Conservation (phyloP, 2,888 invertebrate genomes). For the Seira ritae region DNA sequence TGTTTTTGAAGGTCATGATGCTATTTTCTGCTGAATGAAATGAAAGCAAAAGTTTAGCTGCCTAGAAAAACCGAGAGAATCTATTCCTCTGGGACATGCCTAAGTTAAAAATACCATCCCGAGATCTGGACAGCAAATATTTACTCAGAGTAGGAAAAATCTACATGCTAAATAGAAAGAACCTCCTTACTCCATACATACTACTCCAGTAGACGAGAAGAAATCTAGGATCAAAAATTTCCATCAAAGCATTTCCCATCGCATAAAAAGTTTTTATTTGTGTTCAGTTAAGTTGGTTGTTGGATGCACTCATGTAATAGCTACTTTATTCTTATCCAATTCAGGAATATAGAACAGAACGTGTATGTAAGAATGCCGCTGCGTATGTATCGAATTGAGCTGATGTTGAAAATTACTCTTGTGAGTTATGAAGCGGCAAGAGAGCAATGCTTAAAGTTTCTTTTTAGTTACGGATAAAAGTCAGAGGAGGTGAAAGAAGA, state of each 20-base stretch:
- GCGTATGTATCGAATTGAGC: neutral
- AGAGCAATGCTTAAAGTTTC: slow-evolving; percentile 43
- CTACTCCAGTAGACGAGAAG: neutral
- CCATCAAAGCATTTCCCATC: slow-evolving; percentile 10
- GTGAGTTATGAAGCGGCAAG: slow-evolving; percentile 48
- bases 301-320: no score
- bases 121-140: neutral
- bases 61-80: slow-evolving; percentile 17
- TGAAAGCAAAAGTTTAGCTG: slow-evolving; percentile 7
- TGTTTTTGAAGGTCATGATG: slow-evolving; percentile 32
- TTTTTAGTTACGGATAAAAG: slow-evolving; percentile 12
- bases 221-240: neutral
- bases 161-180: neutral
- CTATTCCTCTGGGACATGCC: slow-evolving; percentile 37
- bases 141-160: neutral
- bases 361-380: no score
- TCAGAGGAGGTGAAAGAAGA: slow-evolving; percentile 30
- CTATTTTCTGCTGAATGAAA: neutral
- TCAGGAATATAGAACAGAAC: no score
- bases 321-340: no score
- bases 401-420: slow-evolving; percentile 1
- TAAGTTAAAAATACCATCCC: slow-evolving; percentile 8
- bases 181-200: no score
- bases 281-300: neutral
- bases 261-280: neutral